A percentile compares a stretch with the other conserved stretches of the same genome.
These are phyloP conservation scores for Pluvianellus socialis DNA, from an alignment of 2,113 vertebrate species.

Conservation along the genomic window DNA sequence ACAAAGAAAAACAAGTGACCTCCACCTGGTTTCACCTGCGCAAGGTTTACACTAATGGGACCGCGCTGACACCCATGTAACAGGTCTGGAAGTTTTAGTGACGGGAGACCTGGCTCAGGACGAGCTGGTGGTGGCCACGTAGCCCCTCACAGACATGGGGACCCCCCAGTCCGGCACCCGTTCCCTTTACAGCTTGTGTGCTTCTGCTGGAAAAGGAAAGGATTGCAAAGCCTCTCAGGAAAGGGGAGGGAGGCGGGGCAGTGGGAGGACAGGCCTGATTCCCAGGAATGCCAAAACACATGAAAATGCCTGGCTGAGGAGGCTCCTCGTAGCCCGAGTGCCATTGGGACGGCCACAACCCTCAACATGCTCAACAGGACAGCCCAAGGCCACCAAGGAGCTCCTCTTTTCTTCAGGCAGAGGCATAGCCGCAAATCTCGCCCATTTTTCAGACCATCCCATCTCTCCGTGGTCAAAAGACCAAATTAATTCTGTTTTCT, in stretches of 20 bases:
- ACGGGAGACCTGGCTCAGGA: not conserved
- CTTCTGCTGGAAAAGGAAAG: not conserved
- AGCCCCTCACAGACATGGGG: not conserved
- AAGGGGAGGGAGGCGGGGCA: fast-evolving
- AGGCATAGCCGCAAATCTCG: not conserved
- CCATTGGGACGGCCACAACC: fast-evolving
- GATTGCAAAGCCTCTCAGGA: not conserved
- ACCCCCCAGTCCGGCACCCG: fast-evolving
- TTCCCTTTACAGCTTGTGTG: not conserved
- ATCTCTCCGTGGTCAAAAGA: not conserved
- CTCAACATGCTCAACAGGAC: not conserved
- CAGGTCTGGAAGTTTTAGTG: not conserved
- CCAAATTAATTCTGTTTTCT: not conserved
- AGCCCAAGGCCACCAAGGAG: not conserved
- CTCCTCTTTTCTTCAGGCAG: fast-evolving
- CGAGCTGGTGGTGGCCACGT: not conserved
- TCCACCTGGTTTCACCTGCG: not conserved
- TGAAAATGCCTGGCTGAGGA: fast-evolving
- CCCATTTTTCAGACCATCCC: not conserved
- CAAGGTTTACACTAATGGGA: not conserved
- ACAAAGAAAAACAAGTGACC: not conserved
- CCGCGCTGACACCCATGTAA: not conserved
- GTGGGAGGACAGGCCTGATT: fast-evolving
- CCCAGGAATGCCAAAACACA: not conserved
- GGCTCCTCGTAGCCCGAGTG: fast-evolving